Evolutionary conservation across 2,888 invertebrate genomes (phyloP).

Genomic region (Cantharis lateralis): DNA sequence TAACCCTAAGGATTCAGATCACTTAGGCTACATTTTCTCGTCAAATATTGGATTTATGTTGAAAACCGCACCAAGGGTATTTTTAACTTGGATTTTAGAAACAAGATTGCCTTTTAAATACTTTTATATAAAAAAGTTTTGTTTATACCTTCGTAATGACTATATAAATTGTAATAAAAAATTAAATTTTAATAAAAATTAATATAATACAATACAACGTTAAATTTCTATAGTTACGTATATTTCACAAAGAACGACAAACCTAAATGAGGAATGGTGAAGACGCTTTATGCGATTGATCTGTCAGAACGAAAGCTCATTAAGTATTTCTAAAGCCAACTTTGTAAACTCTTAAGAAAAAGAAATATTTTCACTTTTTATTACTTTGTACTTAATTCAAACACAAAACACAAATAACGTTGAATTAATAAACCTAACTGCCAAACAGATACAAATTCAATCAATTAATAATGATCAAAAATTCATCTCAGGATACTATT

Average conservation of each 20-base stretch:
- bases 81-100: conserved; percentile 39
- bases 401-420: too few relatives aligned
- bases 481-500: too few relatives aligned
- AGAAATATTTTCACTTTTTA: background rate
- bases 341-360: background rate
- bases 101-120: conserved; percentile 27
- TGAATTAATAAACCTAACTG: too few relatives aligned
- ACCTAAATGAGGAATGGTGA: background rate
- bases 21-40: conserved; percentile 24
- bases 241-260: background rate
- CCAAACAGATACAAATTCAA: too few relatives aligned
- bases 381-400: background rate
- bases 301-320: background rate
- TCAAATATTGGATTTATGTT: conserved; percentile 36
- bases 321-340: background rate
- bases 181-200: background rate
- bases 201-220: background rate
- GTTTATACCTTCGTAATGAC: conserved; percentile 5
- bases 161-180: background rate
- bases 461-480: too few relatives aligned
- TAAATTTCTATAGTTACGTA: background rate
- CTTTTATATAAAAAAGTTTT: conserved; percentile 20
- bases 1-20: conserved; percentile 31
- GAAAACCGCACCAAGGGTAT: conserved; percentile 36
- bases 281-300: background rate